Evolutionary conservation across 1,140 invertebrate species (phyloP).

Genomic region (Musca vetustissima): DNA sequence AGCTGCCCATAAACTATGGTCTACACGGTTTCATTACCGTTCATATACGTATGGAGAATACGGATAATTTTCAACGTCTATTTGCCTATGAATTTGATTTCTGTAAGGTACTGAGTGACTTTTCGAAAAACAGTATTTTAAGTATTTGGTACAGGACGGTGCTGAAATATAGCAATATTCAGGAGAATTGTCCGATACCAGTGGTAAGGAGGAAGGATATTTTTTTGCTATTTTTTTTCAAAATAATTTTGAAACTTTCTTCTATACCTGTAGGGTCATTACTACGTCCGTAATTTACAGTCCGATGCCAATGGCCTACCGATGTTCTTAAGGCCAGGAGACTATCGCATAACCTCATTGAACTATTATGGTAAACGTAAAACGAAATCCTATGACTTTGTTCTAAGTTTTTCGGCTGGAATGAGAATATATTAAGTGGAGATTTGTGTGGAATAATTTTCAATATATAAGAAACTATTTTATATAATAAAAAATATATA

Average conservation of each 20-base stretch:
- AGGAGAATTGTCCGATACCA: slow-evolving; percentile 3
- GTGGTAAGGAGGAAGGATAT: background rate
- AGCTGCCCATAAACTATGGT: background rate
- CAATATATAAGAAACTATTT: no score
- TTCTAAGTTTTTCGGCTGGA: background rate
- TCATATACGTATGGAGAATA: background rate
- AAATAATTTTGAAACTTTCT: no score
- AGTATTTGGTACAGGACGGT: background rate
- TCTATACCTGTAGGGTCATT: no score
- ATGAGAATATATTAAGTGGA: background rate
- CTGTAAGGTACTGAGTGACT: background rate
- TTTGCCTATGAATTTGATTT: background rate
- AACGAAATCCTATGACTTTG: background rate
- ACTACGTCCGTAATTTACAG: background rate
- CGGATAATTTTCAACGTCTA: background rate
- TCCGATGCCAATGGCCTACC: background rate
- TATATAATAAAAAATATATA: no score
- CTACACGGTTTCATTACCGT: background rate
- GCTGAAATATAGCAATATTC: background rate
- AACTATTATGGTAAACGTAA: background rate
- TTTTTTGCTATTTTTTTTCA: no score
- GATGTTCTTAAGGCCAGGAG: background rate
- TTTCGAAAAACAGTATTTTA: background rate
- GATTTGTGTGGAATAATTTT: no score
- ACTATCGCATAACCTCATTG: background rate